Base-by-base conservation (phyloP, 2,888 invertebrate species). In the Scaptomyza cyrtandrae region DNA sequence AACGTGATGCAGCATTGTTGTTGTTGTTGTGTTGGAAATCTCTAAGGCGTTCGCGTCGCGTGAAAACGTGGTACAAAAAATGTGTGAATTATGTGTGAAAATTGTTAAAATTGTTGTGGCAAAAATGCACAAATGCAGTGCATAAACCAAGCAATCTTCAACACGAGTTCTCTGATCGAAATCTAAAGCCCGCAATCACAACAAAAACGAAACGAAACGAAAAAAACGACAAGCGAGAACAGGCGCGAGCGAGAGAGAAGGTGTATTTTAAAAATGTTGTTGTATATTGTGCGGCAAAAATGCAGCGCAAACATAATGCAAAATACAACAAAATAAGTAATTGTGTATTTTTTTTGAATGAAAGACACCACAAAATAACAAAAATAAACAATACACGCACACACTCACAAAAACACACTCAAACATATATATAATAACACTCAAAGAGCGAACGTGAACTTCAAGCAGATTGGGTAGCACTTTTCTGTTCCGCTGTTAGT, bases 201-300 rank as follows among this genome's bases (percentile, higher is more conserved):
- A 84, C 88, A 86, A 88, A 86, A 88, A 35, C 50, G 19, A 50
- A 88, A 84, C 80, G 59, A 81, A 85, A 82, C 67, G n/a, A n/a
- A n/a, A n/a, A n/a, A n/a, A 57, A 35, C 50, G 19, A n/a, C 50
- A 33, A 33, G 59, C 69, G 56, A 69, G 60, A 45, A 41, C 53
- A 55, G 39, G 63, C 56, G 58, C 71, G 46, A 49, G 35, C 41
- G 50, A 35, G 49, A 49, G 52, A 64, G 39, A 46, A 24, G 50
- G 50, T 52, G 35, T 52, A 35, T 35, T 58, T 37, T 1, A 27
- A 69, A 67, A 84, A 31, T 69, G 68, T 66, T 48, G 57, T 63
- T 63, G 11, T 49, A 31, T 77, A 43, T 48, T 45, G 53, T 65
- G 49, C 52, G 55, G 37, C 31, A 29, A 63, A 76, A 72, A 67